phyloP scores from a whole-genome alignment of 2,888 invertebrate species.

The Ganaspis brasiliensis region DNA sequence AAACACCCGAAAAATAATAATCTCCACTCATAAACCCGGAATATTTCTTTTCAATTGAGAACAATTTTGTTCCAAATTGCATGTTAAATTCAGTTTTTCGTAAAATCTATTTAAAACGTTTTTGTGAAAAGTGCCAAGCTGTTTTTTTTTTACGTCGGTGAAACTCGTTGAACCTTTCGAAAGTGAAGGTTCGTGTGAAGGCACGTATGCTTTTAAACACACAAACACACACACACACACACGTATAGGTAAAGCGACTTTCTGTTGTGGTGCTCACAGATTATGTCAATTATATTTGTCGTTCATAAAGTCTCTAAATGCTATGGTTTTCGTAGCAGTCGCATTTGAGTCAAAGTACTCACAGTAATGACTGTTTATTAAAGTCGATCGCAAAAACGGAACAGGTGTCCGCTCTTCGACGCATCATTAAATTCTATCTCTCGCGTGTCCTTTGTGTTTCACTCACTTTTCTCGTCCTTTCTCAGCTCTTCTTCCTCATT shows the following conservation, averaged over 20 bases:
- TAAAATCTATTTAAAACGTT: background rate
- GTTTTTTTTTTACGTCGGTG: background rate
- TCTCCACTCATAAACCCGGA: too few species aligned
- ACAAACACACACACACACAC: too few species aligned
- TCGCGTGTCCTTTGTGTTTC: slow-evolving; percentile 38
- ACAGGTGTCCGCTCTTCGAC: slow-evolving; percentile 64
- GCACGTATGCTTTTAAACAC: background rate
- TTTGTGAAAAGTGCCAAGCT: background rate
- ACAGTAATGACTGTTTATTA: slow-evolving; percentile 72
- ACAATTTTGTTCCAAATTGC: too few species aligned
- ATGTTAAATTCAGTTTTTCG: background rate
- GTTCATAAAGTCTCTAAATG: slow-evolving; percentile 47
- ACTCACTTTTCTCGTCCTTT: slow-evolving; percentile 59
- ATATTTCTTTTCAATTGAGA: too few species aligned
- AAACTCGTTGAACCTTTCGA: slow-evolving; percentile 10
- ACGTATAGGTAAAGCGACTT: background rate
- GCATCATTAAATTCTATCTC: slow-evolving; percentile 59
- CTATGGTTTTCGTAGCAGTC: slow-evolving; percentile 19
- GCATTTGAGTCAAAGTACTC: slow-evolving; percentile 24
- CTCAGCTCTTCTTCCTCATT: slow-evolving; percentile 10
- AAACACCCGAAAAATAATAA: too few species aligned
- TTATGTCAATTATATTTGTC: slow-evolving; percentile 53
- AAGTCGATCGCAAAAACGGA: slow-evolving; percentile 68
- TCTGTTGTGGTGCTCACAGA: slow-evolving; percentile 15
- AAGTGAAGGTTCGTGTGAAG: slow-evolving; percentile 4